Evolutionary conservation across 2,888 invertebrate genomes (phyloP), one percentile per base, ranked within the genome.

Genomic region (Andrena fulva): DNA sequence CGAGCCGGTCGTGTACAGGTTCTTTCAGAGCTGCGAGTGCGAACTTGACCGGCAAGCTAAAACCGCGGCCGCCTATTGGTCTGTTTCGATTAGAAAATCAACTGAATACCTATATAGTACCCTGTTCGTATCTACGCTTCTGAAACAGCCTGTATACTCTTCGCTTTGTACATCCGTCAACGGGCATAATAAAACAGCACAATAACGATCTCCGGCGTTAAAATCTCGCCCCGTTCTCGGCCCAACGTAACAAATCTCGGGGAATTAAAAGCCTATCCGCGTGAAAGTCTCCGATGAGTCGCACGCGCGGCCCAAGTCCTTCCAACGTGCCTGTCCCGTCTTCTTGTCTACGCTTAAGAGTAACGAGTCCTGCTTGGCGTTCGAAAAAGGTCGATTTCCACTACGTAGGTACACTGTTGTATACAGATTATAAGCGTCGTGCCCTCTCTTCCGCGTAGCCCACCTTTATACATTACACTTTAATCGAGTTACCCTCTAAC

Each of bases 381-480:
- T 73, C 89, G 89, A 87, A 88, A 89, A 87, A 89, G 68, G 85
- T 89, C 87, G 84, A 89, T 81, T 86, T 88, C 84, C 54, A 59
- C 86, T 88, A 90, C 87, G 87, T 67, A 89, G 89, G 63, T 79
- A 89, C 89, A 72, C 81, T 89, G 85, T 91, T 89, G 85, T 90
- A 84, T 89, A 89, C 88, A 89, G 83, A 89, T 10, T 90, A 89
- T 88, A 89, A 90, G 85, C 85, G 81, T 90, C 82, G 64, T 84
- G 73, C 84, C 79, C 80, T 80, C 85, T 64, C 56, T 60, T 42
- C 16, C 42, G 42, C 42, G 35, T 31, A 27, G 24, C n/a, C 66
- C 31, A 29, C n/a, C 8, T 69, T 88, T 85, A 85, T 82, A 85
- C 80, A 80, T 84, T 87, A 87, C 82, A 85, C 70, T 86, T 70